phyloP scores from a whole-genome alignment of 2,888 invertebrate genomes.

The Cosmorhoe ocellata region DNA sequence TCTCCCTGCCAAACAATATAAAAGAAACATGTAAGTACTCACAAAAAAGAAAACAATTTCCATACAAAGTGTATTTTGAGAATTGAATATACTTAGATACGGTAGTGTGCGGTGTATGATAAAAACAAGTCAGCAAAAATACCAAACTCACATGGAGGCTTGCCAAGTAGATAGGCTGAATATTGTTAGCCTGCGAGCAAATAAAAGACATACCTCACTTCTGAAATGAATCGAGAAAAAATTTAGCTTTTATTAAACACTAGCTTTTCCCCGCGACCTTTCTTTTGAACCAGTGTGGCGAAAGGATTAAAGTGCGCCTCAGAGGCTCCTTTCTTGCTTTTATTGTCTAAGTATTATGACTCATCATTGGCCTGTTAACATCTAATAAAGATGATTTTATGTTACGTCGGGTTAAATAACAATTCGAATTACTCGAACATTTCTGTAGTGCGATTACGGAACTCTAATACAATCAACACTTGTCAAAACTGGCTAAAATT shows the following conservation, averaged over 20 bases:
- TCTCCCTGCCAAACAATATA: neutral
- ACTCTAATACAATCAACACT: no score
- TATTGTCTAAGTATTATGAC: no score
- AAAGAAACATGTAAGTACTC: neutral
- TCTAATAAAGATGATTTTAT: no score
- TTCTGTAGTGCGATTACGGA: no score
- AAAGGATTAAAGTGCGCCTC: no score
- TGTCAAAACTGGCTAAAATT: no score
- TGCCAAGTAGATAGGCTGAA: conserved; percentile 15
- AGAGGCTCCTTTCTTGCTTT: no score
- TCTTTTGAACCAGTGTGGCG: no score
- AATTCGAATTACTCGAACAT: no score
- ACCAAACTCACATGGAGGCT: conserved; percentile 7
- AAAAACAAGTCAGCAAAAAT: conserved; percentile 15
- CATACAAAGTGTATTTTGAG: neutral
- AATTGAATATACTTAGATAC: conserved; percentile 6
- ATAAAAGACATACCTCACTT: conserved; percentile 13
- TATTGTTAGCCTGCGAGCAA: conserved; percentile 7
- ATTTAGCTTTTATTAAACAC: neutral
- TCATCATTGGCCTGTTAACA: no score
- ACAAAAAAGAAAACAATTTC: neutral
- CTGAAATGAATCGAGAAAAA: neutral
- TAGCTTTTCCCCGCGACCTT: no score
- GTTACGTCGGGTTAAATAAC: no score
- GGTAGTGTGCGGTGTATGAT: conserved; percentile 9